Conservation (phyloP, 2,113 vertebrate genomes). For the Hiodon alosoides region DNA sequence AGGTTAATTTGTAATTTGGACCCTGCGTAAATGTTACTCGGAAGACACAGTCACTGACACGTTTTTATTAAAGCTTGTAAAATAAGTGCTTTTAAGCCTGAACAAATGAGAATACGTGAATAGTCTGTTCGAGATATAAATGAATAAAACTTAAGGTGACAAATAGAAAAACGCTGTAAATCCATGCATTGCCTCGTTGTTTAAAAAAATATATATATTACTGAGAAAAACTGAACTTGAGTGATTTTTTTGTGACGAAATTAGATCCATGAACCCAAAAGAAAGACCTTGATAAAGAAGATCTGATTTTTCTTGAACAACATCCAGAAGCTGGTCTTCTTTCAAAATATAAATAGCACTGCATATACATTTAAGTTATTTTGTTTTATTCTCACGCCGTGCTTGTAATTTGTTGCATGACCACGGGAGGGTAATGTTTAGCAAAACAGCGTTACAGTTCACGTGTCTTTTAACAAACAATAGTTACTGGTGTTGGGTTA, state of each 20-base stretch:
- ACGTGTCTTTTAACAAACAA: neutral
- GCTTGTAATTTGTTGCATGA: neutral
- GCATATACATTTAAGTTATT: neutral
- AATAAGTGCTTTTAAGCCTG: conserved; percentile 73
- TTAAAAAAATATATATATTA: conserved; percentile 78
- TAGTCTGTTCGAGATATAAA: conserved; percentile 34
- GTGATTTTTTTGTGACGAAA: neutral
- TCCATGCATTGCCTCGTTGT: conserved; percentile 79
- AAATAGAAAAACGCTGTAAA: conserved; percentile 78
- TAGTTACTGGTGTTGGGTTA: too few species aligned
- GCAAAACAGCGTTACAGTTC: neutral
- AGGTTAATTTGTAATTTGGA: conserved; percentile 42
- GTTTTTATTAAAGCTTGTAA: conserved; percentile 85
- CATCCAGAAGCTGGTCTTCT: neutral
- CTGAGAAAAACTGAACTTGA: conserved; percentile 51
- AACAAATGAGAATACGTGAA: conserved; percentile 63
- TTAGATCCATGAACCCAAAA: neutral
- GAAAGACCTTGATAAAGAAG: too few species aligned
- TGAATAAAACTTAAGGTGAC: conserved; percentile 38
- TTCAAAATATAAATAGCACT: neutral
- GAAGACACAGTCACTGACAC: conserved; percentile 67
- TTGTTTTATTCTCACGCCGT: too few species aligned
- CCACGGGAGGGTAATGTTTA: conserved; percentile 17
- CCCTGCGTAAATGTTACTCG: conserved; percentile 23
- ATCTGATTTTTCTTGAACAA: too few species aligned